Percentiles rank a stretch among this genome's conserved stretches.
These are phyloP conservation scores for Tachuris rubrigastra DNA, from an alignment of 2,113 vertebrate species.

Conservation along the genomic window DNA sequence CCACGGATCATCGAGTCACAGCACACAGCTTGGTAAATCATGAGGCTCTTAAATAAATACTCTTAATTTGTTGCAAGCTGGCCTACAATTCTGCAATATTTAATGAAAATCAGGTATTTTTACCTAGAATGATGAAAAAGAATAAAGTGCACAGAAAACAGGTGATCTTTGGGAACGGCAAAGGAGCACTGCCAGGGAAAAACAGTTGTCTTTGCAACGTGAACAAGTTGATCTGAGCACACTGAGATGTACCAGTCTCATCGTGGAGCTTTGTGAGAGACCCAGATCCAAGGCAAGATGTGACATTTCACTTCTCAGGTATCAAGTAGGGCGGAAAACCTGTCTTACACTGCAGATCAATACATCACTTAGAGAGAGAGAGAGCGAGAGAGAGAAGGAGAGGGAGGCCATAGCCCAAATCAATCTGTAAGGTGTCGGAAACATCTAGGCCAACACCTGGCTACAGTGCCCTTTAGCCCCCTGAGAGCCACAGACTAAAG, in stretches of 20 bases:
- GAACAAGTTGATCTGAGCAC: rapidly evolving
- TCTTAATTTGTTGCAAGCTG: neutral
- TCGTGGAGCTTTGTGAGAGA: rapidly evolving
- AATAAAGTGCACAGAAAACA: neutral
- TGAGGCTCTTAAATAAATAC: slow-evolving; percentile 13
- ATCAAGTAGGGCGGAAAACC: neutral
- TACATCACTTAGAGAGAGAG: neutral
- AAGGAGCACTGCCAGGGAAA: neutral
- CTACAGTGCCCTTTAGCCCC: neutral
- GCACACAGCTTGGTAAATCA: neutral
- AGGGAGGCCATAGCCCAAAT: neutral
- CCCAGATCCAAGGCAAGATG: neutral
- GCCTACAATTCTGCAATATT: neutral
- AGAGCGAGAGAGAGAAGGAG: neutral
- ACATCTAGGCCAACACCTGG: neutral
- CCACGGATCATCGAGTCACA: slow-evolving; percentile 15
- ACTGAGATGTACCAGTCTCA: rapidly evolving
- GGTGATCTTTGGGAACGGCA: neutral
- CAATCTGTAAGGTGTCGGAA: neutral
- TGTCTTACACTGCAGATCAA: neutral
- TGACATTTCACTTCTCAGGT: neutral
- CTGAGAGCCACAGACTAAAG: neutral
- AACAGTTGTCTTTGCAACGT: neutral
- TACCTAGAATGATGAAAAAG: neutral
- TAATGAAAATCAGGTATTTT: neutral